Conservation (phyloP, 2,888 invertebrate species). For the Melieria crassipennis region DNA sequence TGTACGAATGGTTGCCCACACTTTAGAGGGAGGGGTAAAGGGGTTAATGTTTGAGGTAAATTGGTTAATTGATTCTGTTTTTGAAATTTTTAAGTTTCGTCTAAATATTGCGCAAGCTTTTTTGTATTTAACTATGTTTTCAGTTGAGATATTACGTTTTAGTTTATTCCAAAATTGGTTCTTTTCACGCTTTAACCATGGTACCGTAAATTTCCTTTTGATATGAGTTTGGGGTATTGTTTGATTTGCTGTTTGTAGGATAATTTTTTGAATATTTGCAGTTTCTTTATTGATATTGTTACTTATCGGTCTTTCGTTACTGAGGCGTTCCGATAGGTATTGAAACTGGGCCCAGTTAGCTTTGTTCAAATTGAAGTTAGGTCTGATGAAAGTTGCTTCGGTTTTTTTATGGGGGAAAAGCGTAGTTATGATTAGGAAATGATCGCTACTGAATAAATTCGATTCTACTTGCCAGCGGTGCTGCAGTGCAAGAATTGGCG, state of each 20-base stretch:
- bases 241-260: neutral
- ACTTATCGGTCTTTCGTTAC: neutral
- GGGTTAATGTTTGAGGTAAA: neutral
- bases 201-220: neutral
- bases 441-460: no score
- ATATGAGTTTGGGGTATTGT: neutral
- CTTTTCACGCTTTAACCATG: neutral
- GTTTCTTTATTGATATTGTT: conserved; percentile 7
- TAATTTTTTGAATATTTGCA: neutral
- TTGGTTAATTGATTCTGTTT: neutral
- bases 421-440: no score
- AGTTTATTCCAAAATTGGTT: neutral
- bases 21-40: neutral
- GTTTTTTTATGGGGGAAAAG: no score
- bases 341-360: neutral
- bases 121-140: neutral
- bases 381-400: no score
- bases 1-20: neutral
- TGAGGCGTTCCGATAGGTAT: neutral
- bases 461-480: no score
- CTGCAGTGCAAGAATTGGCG: no score
- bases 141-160: conserved; percentile 2
- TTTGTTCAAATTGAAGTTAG: neutral
- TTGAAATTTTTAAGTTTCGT: neutral
- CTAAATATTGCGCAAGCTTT: neutral